Conservation (phyloP, 2,113 vertebrate species). For the Mesitornis unicolor region DNA sequence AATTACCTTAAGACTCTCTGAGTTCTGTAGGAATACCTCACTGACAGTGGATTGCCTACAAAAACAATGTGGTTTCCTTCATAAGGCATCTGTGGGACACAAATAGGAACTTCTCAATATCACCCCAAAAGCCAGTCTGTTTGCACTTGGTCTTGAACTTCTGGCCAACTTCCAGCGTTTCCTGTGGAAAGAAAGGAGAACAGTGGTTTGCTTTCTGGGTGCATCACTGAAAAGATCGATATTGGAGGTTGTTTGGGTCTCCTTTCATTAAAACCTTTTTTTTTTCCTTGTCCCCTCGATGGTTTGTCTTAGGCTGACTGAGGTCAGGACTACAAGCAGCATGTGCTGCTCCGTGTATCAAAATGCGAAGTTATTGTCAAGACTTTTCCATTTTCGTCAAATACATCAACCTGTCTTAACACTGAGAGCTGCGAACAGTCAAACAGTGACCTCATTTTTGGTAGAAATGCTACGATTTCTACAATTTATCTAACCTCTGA, state of each 20-base stretch:
- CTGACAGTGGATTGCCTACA: background rate
- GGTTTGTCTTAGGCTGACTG: background rate
- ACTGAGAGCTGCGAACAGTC: background rate
- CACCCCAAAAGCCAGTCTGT: background rate
- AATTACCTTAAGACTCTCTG: background rate
- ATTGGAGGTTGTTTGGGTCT: background rate
- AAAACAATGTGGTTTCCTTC: background rate
- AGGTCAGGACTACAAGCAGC: background rate
- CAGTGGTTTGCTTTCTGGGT: background rate
- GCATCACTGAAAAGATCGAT: rapidly evolving
- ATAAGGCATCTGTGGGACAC: background rate
- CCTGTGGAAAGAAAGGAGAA: background rate
- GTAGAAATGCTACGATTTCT: background rate
- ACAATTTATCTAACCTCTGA: background rate
- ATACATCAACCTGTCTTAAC: background rate
- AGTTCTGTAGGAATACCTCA: background rate
- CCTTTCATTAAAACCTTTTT: background rate
- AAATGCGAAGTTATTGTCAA: background rate
- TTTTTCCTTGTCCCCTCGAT: background rate
- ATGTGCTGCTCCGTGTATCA: background rate
- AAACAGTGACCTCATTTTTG: background rate
- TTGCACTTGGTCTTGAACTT: background rate
- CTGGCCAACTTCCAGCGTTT: background rate
- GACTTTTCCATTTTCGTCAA: background rate
- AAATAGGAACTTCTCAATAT: background rate